Conservation (phyloP, 2,888 invertebrate species). For the Empis livida region DNA sequence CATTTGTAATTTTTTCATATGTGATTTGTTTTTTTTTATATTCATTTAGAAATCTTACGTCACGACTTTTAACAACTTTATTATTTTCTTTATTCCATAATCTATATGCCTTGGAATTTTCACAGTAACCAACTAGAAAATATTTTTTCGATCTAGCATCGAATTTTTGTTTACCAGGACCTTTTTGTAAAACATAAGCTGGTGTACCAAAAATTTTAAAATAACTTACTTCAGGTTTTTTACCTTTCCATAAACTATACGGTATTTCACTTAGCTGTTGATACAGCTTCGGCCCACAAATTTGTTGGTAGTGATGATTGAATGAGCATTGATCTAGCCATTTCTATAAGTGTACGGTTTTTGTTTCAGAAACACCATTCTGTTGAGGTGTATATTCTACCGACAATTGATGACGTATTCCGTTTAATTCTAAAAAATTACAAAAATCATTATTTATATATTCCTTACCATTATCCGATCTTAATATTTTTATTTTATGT, state of each 20-base stretch:
- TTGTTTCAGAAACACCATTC: conserved; percentile 17
- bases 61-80: not conserved
- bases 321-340: conserved; percentile 16
- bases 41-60: not conserved
- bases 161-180: conserved; percentile 9
- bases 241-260: not conserved
- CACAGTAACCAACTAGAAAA: not conserved
- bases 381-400: conserved; percentile 14
- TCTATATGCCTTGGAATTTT: conserved; percentile 1
- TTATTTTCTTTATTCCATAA: not conserved
- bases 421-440: conserved; percentile 12
- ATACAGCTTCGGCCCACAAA: conserved; percentile 19
- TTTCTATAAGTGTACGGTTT: conserved; percentile 15
- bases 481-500: conserved; percentile 12
- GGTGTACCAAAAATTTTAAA: not conserved
- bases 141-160: conserved; percentile 6
- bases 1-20: too few species aligned
- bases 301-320: conserved; percentile 12
- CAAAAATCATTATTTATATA: conserved; percentile 10
- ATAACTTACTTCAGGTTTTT: not conserved
- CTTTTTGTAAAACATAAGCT: not conserved
- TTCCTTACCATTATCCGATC: conserved; percentile 17
- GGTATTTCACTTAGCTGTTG: conserved; percentile 9
- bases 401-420: conserved; percentile 14
- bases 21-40: too few species aligned